A percentile compares a stretch with the other conserved stretches of the same genome.
phyloP scores from a whole-genome alignment of 2,888 invertebrate genomes.

The Leptura quadrifasciata region DNA sequence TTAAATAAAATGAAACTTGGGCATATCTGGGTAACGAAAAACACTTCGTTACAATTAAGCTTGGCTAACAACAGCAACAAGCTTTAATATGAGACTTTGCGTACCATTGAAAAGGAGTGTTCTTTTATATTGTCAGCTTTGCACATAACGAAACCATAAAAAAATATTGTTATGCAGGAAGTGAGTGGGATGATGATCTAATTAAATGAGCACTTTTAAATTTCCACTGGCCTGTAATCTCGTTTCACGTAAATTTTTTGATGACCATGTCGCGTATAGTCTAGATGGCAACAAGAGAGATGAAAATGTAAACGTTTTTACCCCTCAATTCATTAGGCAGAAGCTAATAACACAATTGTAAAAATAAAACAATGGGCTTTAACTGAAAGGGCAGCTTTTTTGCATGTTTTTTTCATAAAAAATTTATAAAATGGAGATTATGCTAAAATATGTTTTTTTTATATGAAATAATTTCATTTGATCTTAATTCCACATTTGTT shows the following conservation, averaged over 20 bases:
- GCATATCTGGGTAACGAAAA: too few species aligned
- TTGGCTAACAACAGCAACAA: too few species aligned
- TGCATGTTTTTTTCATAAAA: not conserved
- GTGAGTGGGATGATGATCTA: slow-evolving; percentile 26
- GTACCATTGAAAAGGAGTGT: too few species aligned
- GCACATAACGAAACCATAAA: not conserved
- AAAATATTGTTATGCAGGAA: slow-evolving; percentile 26
- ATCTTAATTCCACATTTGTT: too few species aligned
- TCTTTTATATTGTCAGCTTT: not conserved
- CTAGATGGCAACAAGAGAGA: not conserved
- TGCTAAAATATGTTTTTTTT: too few species aligned
- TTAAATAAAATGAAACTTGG: too few species aligned
- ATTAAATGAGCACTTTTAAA: slow-evolving; percentile 31
- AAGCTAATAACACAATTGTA: not conserved
- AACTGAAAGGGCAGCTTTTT: not conserved
- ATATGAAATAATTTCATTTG: too few species aligned
- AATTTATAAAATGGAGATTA: too few species aligned
- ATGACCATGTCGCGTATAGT: slow-evolving; percentile 2
- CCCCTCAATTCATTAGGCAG: slow-evolving; percentile 12
- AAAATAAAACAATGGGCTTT: not conserved
- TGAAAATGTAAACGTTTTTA: slow-evolving; percentile 29
- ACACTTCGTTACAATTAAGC: too few species aligned
- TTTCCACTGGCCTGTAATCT: slow-evolving; percentile 16
- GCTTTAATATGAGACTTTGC: too few species aligned
- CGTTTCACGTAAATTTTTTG: slow-evolving; percentile 28